A percentile compares a stretch with the other conserved stretches of the same genome.
Evolutionary conservation across 2,888 invertebrate genomes (phyloP).

Genomic region (Tromatobia lineatoria): DNA sequence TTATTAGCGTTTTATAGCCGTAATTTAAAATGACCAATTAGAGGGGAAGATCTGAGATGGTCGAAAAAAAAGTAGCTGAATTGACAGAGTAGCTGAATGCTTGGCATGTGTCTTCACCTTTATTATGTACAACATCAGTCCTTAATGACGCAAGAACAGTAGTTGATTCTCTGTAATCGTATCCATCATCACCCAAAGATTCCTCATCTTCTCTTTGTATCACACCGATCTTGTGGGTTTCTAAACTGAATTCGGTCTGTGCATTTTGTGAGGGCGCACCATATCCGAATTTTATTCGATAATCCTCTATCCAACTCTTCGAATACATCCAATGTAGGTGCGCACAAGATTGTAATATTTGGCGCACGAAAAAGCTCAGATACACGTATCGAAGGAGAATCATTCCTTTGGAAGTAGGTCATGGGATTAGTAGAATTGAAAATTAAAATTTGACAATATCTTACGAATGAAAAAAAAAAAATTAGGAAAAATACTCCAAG

Average conservation of each 20-base stretch:
- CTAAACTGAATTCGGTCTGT: conserved; percentile 55
- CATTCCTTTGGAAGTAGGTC: conserved; percentile 35
- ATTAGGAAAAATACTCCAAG: not conserved
- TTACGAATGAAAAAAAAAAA: not conserved
- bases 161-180: conserved; percentile 55
- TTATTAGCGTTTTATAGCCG: too few relatives aligned
- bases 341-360: conserved; percentile 36
- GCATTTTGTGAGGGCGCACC: conserved; percentile 52
- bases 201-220: conserved; percentile 55
- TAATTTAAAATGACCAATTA: too few relatives aligned
- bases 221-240: conserved; percentile 63
- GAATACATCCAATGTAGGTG: conserved; percentile 63
- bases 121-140: conserved; percentile 45
- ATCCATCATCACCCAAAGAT: conserved; percentile 49
- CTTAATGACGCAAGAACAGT: conserved; percentile 23
- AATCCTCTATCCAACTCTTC: conserved; percentile 66
- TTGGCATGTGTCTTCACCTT: conserved; percentile 37
- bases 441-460: not conserved
- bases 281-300: conserved; percentile 49
- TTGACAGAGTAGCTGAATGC: too few relatives aligned
- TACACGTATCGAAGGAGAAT: conserved; percentile 3
- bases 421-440: not conserved
- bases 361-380: conserved; percentile 26
- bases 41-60: too few relatives aligned
- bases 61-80: too few relatives aligned